Evolutionary conservation across 53 echinoderm and acorn worm species (phyloP), one percentile per base, ranked within the genome.

Genomic region (Hippasteria phrygiana): DNA sequence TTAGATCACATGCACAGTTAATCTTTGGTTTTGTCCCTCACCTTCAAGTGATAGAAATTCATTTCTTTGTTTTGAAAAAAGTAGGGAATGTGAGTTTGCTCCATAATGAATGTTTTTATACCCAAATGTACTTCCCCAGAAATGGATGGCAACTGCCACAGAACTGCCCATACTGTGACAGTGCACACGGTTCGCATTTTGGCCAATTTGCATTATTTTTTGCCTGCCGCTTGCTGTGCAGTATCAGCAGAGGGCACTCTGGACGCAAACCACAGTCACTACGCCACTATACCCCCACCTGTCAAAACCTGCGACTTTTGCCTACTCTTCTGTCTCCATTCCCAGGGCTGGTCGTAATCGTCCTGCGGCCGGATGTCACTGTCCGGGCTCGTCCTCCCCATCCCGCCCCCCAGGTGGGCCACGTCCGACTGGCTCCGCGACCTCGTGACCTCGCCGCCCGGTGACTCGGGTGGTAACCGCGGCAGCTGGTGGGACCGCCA

Each of bases 291-390:
- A 59, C 59, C 59, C 90, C 69, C 41, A 93, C 95, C 93, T 89
- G 93, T 95, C 62, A 93, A 82, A 39, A 92, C 90, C 65, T 94
- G 95, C 28, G 96, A 93, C 59, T 89, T 83, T 66, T 92, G 91
- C 74, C 94, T 92, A 78, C 92, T 92, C 91, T 94, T 94, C 38
- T 90, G 88, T 65, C 90, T 91, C 98, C 98, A 97, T 47, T 97
- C 95, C 98, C 98, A 97, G 18, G 98, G 98, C 67, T 94, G 93
- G 77, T 97, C 98, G 37, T 97, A 97, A 35, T 97, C 98, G 27
- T 94, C 95, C 50, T 91, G 94, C 20, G 98, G 98, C 62, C 98
- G 81, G 65, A 88, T 95, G 71, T 97, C 98, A 20, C 91, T 90
- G 48, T 96, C 96, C 0, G 93, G 96, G 73, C 93, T 93, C 1